Evolutionary conservation across 64 coral and sea anemone genomes (phyloP), one percentile per base, ranked within the genome.

Genomic region (Acropora yongei): DNA sequence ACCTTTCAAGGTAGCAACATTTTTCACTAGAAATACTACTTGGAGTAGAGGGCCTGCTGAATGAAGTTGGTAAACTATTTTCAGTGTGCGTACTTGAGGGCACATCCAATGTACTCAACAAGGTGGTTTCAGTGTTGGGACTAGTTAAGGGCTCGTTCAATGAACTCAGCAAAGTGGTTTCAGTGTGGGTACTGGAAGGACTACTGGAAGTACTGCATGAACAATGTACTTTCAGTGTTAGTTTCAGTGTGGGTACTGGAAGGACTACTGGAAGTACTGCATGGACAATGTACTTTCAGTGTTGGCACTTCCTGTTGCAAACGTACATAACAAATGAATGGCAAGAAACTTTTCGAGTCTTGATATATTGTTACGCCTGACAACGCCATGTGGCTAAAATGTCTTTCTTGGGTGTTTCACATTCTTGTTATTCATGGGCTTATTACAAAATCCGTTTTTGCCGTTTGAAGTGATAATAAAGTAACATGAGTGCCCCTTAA

Each of bases 1-100:
- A 76, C 39, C 86, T 12, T 41, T 88, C 86, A 57, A 88, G 55
- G 61, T 68, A 43, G 45, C 60, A 46, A 68, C 17, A 71, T 66
- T 17, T 2, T 43, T 72, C 68, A 72, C 68, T 72, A 72, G 68
- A 72, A 4, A 30, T 39, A 41, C 68, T 39, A 72, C 68, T 72
- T 41, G 68, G 68, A 19, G 68, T 72, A 41, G 68, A 72, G 30
- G 68, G n/a, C 68, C 68, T 72, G 18, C 68, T 72, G 68, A 72
- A 72, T 72, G 60, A 63, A 63, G 11, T 63, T 63, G 60, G 13
- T 12, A 63, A 63, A 63, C 60, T 16, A 63, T 63, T 63, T 63
- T 12, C 13, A 63, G 60, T 63, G 60, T 63, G 60, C 10, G 60
- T 63, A 63, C 60, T 12, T 63, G 60, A 63, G 13, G 60, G 60